Base-by-base conservation (phyloP, 2,113 vertebrate genomes). In the Ceyx cyanopectus region DNA sequence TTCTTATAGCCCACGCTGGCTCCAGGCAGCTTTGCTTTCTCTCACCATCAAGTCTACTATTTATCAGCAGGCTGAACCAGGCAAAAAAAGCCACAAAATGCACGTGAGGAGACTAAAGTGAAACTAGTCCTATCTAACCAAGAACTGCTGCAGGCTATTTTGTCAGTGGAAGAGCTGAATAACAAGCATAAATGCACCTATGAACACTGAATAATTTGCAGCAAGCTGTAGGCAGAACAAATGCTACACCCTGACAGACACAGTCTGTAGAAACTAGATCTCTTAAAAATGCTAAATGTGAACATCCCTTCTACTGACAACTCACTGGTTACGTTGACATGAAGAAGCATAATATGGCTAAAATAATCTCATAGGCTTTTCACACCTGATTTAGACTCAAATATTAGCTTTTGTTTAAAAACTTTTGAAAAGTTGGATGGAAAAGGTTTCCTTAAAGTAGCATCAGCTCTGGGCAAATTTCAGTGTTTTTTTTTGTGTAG, bases 131-230 rank as follows among this genome's bases (percentile, higher is more conserved):
- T 85, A 85, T 92, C 94, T 87, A 87, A 93, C 67, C 67, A 85
- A 91, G 84, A 87, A 73, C 37, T 60, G 89, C 95, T 77, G 51
- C 68, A 77, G 92, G 94, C 78, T 96, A 67, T 89, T 94, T 85
- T 89, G 78, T 89, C 92, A 96, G 86, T 50, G 40, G 45, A 84
- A 96, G 70, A 80, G 68, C 14, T 91, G 89, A 92, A 89, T 82
- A 95, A 82, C 89, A 94, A 94, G 78, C 72, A 87, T 89, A 96
- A 96, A 87, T 6, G 70, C 75, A 81, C 60, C 51, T 96, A 77
- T 63, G 91, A 91, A 89, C 51, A 69, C 46, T 77, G 89, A 87
- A 92, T 94, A 87, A 94, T 87, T 80, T 89, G 85, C 87, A 93
- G 68, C 48, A 77, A 80, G 75, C 84, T 91, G 29, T 53, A 89